A percentile compares a stretch with the other conserved stretches of the same genome.
Evolutionary conservation across 2,797 vertebrate genomes (phyloP).

Genomic region (Cichlasoma orientale): DNA sequence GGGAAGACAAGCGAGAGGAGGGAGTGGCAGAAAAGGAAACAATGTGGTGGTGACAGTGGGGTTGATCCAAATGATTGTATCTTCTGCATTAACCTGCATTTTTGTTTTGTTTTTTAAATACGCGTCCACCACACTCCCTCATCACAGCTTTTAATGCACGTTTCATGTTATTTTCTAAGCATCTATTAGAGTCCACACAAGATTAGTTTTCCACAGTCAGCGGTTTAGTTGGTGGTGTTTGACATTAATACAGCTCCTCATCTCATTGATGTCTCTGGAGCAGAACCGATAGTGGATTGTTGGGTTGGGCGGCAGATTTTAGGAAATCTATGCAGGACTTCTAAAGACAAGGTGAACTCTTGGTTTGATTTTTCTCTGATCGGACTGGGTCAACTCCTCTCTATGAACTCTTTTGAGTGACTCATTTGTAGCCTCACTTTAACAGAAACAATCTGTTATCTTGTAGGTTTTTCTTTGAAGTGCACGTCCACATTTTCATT

Average conservation of each 20-base stretch:
- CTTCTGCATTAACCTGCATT: not conserved
- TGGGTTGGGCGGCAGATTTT: too few species aligned
- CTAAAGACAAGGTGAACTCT: not conserved
- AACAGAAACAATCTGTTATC: too few species aligned
- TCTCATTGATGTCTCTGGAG: not conserved
- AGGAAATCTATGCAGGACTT: not conserved
- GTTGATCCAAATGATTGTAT: conserved; percentile 38
- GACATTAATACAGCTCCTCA: too few species aligned
- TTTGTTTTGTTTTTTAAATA: not conserved
- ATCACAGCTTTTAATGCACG: not conserved
- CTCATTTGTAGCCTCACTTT: too few species aligned
- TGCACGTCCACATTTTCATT: not conserved
- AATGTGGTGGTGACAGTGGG: not conserved
- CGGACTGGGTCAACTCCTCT: not conserved
- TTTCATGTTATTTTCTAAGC: not conserved
- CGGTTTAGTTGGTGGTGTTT: too few species aligned
- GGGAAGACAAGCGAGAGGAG: conserved; percentile 21
- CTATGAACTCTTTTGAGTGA: not conserved
- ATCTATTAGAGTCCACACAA: not conserved
- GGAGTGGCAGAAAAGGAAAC: conserved; percentile 45
- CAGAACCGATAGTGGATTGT: too few species aligned
- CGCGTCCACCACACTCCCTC: not conserved
- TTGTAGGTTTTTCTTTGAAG: not conserved
- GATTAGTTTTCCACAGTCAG: not conserved
- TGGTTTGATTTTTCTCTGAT: not conserved